Evolutionary conservation across 2,888 invertebrate species (phyloP), one percentile per base, ranked within the genome.

Genomic region (Acleris laterana): DNA sequence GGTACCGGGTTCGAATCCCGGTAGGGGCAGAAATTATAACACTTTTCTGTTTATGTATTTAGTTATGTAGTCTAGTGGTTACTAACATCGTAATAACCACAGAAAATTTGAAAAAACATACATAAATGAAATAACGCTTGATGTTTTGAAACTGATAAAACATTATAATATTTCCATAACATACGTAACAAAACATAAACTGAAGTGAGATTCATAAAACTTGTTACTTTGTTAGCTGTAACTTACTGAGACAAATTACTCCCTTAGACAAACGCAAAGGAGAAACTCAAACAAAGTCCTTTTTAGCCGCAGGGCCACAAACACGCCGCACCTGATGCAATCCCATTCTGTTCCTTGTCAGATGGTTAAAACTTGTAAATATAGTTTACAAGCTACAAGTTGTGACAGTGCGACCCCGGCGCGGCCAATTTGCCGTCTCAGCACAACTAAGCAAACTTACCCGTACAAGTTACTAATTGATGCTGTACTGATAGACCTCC

Each of bases 381-480:
- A 61, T 56, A 61, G 50, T 52, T 67, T 58, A 59, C 58, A 58
- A 66, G 56, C 57, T 57, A 57, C 56, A 66, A 63, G 22, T 65
- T 53, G 62, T 46, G 62, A 56, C 57, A 62, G 22, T 44, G 67
- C 52, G 62, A 64, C 59, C 65, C 61, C 50, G 50, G 49, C 22
- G 52, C 42, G 63, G 42, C 67, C 63, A 68, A 68, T 68, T 68
- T 49, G 32, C 57, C 46, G 50, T 20, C 62, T 59, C 53, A 42
- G 38, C 7, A 52, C 58, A 52, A 51, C 38, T 38, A 11, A 19
- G 48, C 62, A 22, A 62, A 65, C 64, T 60, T 60, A 49, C 9
- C 17, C 57, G 44, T 58, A 38, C 32, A 52, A 77, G 68, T 74
- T 70, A 61, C 75, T 83, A 82, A 83, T 82, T 81, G 81, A 78